Evolutionary conservation across 2,888 invertebrate genomes (phyloP), one percentile per base, ranked within the genome.

Genomic region (Merodon equestris): DNA sequence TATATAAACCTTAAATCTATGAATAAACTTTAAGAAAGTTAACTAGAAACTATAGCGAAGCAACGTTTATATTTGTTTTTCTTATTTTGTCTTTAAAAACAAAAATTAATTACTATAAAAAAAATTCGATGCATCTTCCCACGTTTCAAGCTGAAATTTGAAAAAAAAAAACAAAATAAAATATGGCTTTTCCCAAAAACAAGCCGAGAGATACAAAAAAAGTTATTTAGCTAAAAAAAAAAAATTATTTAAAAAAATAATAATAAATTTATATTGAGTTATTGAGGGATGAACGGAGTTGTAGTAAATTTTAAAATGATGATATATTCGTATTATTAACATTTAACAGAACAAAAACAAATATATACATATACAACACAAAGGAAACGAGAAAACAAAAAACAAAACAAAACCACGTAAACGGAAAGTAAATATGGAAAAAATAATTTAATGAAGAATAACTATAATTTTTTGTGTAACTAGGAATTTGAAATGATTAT

Each of bases 31-130:
- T 77, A 63, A 73, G 82, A 81, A 75, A 71, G 81, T 67, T 79
- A 72, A 83, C 81, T 76, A 73, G 82, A 73, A 51, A 45, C 40
- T 48, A 47, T 42, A 61, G 66, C 66, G 64, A 50, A 61, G 57
- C 47, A 45, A 58, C 44, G 34, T 47, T 45, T 44, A 64, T 60
- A 18, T 51, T 40, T 42, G 67, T 38, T 54, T 72, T 67, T 71
- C 18, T 68, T 81, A 82, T 81, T 82, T 83, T 82, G 81, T 83
- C 74, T 79, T 79, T 82, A 81, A 81, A 82, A 79, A 76, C 5
- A 17, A 81, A 73, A 72, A 45, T 42, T n/a, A n/a, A n/a, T 42
- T 17, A 57, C 36, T 36, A 10, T 1, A 51, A 36, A 51, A 13
- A 27, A 51, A 66, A 63, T 51, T 68, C 60, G 61, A 45, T 67